Conservation (phyloP, 2,797 vertebrate species). For the Iguana delicatissima region DNA sequence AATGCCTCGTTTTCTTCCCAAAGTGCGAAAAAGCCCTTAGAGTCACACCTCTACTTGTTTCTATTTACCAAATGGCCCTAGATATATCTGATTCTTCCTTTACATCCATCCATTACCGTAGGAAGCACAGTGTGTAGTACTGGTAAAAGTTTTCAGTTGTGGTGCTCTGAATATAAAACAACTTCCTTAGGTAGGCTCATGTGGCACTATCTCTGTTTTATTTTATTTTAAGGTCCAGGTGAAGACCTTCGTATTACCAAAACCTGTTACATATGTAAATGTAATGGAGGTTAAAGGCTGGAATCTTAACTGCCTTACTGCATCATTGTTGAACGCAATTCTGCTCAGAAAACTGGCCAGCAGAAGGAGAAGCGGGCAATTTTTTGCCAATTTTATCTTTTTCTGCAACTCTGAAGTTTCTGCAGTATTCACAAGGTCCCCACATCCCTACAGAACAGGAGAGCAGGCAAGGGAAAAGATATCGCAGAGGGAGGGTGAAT, state of each 20-base stretch:
- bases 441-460: no score
- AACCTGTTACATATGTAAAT: not conserved
- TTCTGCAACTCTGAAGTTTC: no score
- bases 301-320: not conserved
- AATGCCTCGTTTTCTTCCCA: no score
- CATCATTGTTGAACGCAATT: not conserved
- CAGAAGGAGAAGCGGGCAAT: no score
- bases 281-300: not conserved
- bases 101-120: not conserved
- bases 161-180: not conserved
- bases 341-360: no score
- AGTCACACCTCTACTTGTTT: not conserved
- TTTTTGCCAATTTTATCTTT: no score
- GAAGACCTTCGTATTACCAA: not conserved
- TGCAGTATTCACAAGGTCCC: no score
- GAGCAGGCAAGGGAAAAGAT: no score
- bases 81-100: not conserved
- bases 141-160: not conserved
- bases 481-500: no score
- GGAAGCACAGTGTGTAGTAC: not conserved
- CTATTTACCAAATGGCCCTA: not conserved
- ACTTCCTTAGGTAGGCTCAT: not conserved
- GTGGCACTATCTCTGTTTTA: not conserved
- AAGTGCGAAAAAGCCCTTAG: no score
- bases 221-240: not conserved